Evolutionary conservation across 2,888 invertebrate species (phyloP).

Genomic region (Holacanthella duospinosa): DNA sequence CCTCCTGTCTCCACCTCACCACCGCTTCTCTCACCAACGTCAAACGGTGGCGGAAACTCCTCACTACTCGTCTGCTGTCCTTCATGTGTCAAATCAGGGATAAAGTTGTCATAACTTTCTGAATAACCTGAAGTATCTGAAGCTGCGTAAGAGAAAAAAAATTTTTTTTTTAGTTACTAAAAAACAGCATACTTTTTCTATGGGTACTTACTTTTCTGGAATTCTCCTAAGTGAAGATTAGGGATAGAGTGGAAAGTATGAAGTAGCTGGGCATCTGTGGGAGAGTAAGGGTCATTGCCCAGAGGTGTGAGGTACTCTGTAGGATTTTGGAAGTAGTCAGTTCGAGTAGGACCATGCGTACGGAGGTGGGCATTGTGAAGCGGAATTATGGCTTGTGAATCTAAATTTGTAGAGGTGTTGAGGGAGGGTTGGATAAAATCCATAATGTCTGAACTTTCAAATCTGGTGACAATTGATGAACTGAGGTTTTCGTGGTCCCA

Average conservation of each 20-base stretch:
- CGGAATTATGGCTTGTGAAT: neutral
- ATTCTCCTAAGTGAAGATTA: too few species aligned
- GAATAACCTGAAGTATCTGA: slow-evolving; percentile 27
- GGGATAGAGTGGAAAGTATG: slow-evolving; percentile 23
- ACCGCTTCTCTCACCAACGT: neutral
- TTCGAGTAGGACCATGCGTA: neutral
- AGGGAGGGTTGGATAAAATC: slow-evolving; percentile 25
- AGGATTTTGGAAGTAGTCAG: slow-evolving; percentile 11
- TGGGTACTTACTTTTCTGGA: neutral
- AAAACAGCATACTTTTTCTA: too few species aligned
- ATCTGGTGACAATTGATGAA: slow-evolving; percentile 17
- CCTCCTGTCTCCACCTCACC: neutral
- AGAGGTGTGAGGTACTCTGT: slow-evolving; percentile 26
- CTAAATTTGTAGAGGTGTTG: neutral
- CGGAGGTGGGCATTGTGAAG: neutral
- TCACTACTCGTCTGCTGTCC: slow-evolving; percentile 5
- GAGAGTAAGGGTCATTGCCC: slow-evolving; percentile 25
- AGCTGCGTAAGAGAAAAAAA: slow-evolving; percentile 14
- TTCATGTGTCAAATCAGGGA: slow-evolving; percentile 24
- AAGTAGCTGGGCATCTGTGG: slow-evolving; percentile 24
- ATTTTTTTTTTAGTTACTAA: neutral
- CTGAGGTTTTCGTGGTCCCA: slow-evolving; percentile 32
- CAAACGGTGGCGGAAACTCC: neutral
- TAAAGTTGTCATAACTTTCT: slow-evolving; percentile 31
- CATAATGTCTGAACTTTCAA: slow-evolving; percentile 31